Conservation (phyloP, 2,888 invertebrate genomes). For the Leptinotarsa peninsularis region DNA sequence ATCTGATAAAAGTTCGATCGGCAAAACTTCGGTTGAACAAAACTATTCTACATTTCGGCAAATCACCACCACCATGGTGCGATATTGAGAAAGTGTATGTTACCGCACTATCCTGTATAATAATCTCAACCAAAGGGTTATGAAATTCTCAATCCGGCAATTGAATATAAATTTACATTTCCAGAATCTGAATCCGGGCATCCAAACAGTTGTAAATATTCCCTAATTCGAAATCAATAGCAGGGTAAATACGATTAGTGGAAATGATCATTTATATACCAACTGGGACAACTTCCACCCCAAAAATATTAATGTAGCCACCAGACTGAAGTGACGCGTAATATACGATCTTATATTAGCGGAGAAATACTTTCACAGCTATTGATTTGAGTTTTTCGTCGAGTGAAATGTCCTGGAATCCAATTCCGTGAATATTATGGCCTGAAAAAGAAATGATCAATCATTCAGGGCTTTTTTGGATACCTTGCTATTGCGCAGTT, state of each 20-base stretch:
- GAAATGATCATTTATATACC: slow-evolving; percentile 44
- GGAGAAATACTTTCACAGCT: slow-evolving; percentile 7
- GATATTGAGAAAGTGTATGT: too few relatives aligned
- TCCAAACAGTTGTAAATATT: slow-evolving; percentile 26
- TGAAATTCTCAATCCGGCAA: neutral
- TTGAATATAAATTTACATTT: slow-evolving; percentile 7
- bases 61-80: too few relatives aligned
- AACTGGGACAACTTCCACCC: slow-evolving; percentile 29
- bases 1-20: too few relatives aligned
- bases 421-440: slow-evolving; percentile 20
- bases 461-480: neutral
- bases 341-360: slow-evolving; percentile 8
- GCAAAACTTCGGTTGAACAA: too few relatives aligned
- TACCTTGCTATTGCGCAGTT: neutral
- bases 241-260: slow-evolving; percentile 43
- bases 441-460: neutral
- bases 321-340: slow-evolving; percentile 6
- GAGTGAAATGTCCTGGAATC: slow-evolving; percentile 14
- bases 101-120: too few relatives aligned
- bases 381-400: slow-evolving; percentile 22
- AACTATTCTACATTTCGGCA: too few relatives aligned
- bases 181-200: neutral
- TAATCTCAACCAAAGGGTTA: neutral
- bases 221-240: slow-evolving; percentile 45
- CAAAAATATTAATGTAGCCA: slow-evolving; percentile 38